Base-by-base conservation (phyloP, 2,888 invertebrate species). In the Choreutis nemorana region DNA sequence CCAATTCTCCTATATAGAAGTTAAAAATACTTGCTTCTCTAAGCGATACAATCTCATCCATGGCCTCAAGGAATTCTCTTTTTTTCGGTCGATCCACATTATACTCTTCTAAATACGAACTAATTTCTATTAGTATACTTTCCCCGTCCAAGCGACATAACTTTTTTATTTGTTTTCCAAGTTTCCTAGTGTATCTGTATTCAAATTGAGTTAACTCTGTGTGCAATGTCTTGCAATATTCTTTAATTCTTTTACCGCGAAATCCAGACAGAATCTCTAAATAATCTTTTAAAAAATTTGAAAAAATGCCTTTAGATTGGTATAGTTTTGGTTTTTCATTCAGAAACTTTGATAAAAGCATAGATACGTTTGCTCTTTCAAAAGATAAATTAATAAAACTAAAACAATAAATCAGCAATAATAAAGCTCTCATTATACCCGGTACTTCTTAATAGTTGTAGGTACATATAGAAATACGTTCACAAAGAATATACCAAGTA, bases 271-370 rank as follows among this genome's bases (percentile, higher is more conserved):
- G 22, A 7, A 58, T 21, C 18, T 53, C 43, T 1, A 71, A 32
- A 5, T 55, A 40, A 4, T 43, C 42, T 15, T 37, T 44, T 14
- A 72, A n/a, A 41, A 73, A 70, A 7, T 25, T 44, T 33, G 46
- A 53, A 28, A 72, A 73, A 20, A 62, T 54, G 3, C 50, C 55
- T 22, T 51, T 37, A 1, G 39, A 25, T 34, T 32, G n/a, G n/a
- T n/a, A n/a, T n/a, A n/a, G n/a, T n/a, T n/a, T n/a, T n/a, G n/a
- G n/a, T n/a, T n/a, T n/a, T n/a, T n/a, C n/a, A n/a, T n/a, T n/a
- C n/a, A n/a, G n/a, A n/a, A n/a, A n/a, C n/a, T n/a, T n/a, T n/a
- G n/a, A n/a, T n/a, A n/a, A n/a, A n/a, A n/a, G n/a, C n/a, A n/a
- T n/a, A n/a, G n/a, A n/a, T n/a, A n/a, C n/a, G n/a, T n/a, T n/a